Percentiles rank a stretch among this genome's conserved stretches.
Evolutionary conservation across 2,888 invertebrate genomes (phyloP).

Genomic region (Drosophila hawaiiensis): DNA sequence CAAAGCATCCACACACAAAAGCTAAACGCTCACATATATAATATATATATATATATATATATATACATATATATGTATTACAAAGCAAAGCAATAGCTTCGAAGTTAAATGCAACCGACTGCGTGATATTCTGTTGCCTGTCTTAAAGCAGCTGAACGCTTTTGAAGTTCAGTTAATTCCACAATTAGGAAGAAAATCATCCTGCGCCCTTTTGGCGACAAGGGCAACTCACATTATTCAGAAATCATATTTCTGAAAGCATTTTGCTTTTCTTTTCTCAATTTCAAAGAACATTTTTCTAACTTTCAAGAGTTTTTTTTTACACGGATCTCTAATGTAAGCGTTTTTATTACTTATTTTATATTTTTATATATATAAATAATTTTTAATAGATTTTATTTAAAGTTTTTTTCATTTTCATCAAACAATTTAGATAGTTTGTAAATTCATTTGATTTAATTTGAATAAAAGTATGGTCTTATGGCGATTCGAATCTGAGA

Average conservation of each 20-base stretch:
- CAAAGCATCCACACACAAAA: conserved; percentile 40
- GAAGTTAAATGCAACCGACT: neutral
- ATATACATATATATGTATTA: conserved; percentile 18
- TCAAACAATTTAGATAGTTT: neutral
- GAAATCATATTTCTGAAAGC: too few species aligned
- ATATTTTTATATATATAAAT: too few species aligned
- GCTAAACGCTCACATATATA: neutral
- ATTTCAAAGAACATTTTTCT: neutral
- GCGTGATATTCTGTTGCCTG: neutral
- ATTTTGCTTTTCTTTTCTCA: neutral
- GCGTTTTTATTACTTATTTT: too few species aligned
- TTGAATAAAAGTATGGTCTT: neutral
- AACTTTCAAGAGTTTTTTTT: too few species aligned
- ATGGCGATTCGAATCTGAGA: neutral
- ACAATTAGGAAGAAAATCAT: neutral
- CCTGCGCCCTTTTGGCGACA: neutral
- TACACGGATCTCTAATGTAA: too few species aligned
- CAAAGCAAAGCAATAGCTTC: neutral
- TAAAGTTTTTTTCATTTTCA: too few species aligned
- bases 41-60: neutral
- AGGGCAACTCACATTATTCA: neutral
- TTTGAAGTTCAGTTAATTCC: neutral
- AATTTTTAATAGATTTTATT: too few species aligned
- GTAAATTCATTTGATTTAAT: neutral
- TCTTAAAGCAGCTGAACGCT: neutral